Percentiles rank a stretch among this genome's conserved stretches.
These are phyloP conservation scores for Craseonycteris thonglongyai DNA, from an alignment of 2,113 vertebrate genomes.

Conservation along the genomic window DNA sequence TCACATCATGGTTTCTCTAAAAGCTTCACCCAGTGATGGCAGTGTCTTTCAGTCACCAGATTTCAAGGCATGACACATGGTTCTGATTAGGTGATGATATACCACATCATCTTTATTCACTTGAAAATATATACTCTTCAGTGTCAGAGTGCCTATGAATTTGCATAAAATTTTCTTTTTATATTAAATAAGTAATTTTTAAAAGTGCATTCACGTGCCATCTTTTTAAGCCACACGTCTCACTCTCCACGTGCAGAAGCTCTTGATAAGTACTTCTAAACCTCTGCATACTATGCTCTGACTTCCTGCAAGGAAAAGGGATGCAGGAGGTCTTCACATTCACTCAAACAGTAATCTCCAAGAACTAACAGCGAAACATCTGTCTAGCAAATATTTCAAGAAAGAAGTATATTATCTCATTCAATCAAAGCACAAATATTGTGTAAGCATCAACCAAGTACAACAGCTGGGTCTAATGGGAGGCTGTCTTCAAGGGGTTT, in stretches of 20 bases:
- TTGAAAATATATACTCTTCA: neutral
- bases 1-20: neutral
- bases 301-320: neutral
- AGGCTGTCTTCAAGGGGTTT: neutral
- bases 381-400: neutral
- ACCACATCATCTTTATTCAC: neutral
- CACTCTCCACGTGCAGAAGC: neutral
- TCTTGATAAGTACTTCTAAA: neutral
- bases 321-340: neutral
- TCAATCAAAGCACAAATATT: neutral
- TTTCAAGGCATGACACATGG: neutral
- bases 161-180: neutral
- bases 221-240: neutral
- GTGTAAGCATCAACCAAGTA: neutral
- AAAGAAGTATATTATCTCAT: neutral
- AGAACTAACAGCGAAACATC: neutral
- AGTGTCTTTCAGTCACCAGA: neutral
- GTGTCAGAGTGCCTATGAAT: neutral
- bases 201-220: neutral
- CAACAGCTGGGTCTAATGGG: neutral
- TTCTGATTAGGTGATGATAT: neutral
- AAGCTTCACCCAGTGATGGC: neutral
- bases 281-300: neutral
- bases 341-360: neutral
- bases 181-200: neutral